Evolutionary conservation across 2,113 vertebrate genomes (phyloP).

Genomic region (Odocoileus hemionus): DNA sequence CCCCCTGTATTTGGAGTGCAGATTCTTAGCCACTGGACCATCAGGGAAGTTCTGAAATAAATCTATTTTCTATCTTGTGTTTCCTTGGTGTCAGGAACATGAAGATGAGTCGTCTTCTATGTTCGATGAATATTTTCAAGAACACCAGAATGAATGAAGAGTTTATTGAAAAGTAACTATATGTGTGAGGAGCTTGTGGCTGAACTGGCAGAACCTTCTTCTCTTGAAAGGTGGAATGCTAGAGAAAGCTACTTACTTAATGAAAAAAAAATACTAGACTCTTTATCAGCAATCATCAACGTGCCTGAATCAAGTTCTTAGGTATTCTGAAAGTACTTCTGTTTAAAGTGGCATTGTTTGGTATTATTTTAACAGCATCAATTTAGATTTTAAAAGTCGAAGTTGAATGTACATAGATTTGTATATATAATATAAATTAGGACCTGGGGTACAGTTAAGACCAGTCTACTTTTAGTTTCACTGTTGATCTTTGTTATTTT

Average conservation of each 20-base stretch:
- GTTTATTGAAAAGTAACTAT: background rate
- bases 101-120: slow-evolving; percentile 87
- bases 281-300: background rate
- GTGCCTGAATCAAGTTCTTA: background rate
- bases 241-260: background rate
- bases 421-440: background rate
- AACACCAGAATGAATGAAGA: slow-evolving; percentile 73
- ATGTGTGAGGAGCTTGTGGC: background rate
- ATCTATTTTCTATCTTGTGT: background rate
- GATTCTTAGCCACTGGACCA: background rate
- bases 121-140: slow-evolving; percentile 89
- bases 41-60: background rate
- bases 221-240: background rate
- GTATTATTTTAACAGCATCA: slow-evolving; percentile 7
- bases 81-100: slow-evolving; percentile 80
- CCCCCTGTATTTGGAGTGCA: background rate
- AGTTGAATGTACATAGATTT: slow-evolving; percentile 9
- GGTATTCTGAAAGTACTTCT: background rate
- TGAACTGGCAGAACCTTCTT: background rate
- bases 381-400: background rate
- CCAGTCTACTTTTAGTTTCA: slow-evolving; percentile 25
- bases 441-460: background rate
- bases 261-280: background rate
- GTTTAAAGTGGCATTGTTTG: background rate
- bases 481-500: slow-evolving; percentile 14